Evolutionary conservation across 1,140 invertebrate species (phyloP), one percentile per base, ranked within the genome.

Genomic region (Cyrtorhinus lividipennis): DNA sequence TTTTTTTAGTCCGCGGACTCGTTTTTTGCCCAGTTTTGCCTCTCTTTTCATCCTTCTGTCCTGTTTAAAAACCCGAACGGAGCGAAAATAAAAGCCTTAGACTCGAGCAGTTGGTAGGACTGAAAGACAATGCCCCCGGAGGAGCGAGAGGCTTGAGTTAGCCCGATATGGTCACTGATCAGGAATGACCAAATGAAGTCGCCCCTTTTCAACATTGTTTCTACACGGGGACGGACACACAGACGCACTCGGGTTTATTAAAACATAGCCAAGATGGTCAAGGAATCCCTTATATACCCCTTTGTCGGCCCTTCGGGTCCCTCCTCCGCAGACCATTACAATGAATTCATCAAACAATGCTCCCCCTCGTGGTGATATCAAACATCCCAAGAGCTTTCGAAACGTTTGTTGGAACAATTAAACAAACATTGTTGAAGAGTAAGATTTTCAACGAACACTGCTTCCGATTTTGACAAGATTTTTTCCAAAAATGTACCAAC

Each of bases 141-240:
- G 20, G 18, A 10, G 48, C n/a, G 58, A 22, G 58, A 26, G n/a
- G 15, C 27, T n/a, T n/a, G n/a, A n/a, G n/a, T n/a, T n/a, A n/a
- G n/a, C 48, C 48, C 48, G 48, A 5, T 53, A 53, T 53, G 48
- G 48, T 53, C 5, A 53, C 58, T 26, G 58, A 59, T 59, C 27
- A 59, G 26, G 58, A 59, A 59, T 59, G 58, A 59, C 26, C 58
- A 59, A 59, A 59, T 59, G 58, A 59, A 59, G 58, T 59, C 58
- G 56, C 56, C 27, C 24, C 58, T 30, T 59, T 26, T 30, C 58
- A 59, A 59, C 58, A 59, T 59, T 59, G 58, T 59, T 59, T 59
- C 24, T 30, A n/a, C 58, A 30, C 26, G 24, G 58, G 24, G 24
- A 22, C 13, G 56, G 23, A 15, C n/a, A 57, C 23, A 18, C 24